Evolutionary conservation across 2,797 vertebrate species (phyloP).

Genomic region (Coendou prehensilis): DNA sequence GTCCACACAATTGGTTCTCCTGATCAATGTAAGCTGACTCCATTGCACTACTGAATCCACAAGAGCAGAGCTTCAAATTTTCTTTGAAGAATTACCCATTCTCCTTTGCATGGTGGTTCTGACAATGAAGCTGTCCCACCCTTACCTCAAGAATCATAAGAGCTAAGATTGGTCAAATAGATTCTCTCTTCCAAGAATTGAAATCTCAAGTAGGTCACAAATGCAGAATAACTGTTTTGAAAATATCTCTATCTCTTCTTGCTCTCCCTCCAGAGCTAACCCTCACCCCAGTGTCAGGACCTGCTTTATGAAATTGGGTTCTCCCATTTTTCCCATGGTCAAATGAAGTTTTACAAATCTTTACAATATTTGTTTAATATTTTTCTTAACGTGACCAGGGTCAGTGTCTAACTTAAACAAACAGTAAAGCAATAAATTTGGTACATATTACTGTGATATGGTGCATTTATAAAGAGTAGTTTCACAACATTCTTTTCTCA

Average conservation of each 20-base stretch:
- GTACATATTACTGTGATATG: not conserved
- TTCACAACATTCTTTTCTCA: not conserved
- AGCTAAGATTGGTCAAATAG: not conserved
- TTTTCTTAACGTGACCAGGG: not conserved
- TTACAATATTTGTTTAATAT: not conserved
- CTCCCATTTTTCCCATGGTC: not conserved
- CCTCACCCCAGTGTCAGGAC: not conserved
- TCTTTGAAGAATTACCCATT: not conserved
- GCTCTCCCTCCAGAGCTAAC: not conserved
- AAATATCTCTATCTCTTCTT: not conserved
- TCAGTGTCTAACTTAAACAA: not conserved
- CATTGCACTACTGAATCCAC: not conserved
- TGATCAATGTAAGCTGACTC: not conserved
- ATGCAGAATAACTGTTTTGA: not conserved
- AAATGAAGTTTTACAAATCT: not conserved
- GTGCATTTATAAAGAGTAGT: not conserved
- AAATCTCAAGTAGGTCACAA: not conserved
- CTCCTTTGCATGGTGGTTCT: fast-evolving
- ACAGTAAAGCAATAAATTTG: not conserved
- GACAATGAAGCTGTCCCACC: not conserved
- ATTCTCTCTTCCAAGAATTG: not conserved
- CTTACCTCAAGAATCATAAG: not conserved
- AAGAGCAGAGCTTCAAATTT: not conserved
- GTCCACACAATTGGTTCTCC: not conserved
- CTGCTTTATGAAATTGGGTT: not conserved